phyloP scores from a whole-genome alignment of 2,113 vertebrate genomes.

The Urocolius indicus region DNA sequence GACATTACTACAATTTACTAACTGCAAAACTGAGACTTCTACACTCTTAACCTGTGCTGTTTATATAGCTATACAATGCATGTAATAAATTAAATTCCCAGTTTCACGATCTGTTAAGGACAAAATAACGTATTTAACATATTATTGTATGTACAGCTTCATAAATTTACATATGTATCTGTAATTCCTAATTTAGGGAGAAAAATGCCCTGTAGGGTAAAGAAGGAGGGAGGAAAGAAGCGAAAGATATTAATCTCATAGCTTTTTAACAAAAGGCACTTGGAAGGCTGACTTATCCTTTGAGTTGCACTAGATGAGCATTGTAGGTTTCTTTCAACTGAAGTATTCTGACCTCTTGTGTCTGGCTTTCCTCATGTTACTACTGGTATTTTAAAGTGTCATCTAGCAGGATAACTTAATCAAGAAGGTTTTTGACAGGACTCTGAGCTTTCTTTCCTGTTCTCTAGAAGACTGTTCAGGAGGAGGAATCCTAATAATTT shows the following conservation, averaged over 20 bases:
- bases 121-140: background rate
- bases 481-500: background rate
- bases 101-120: background rate
- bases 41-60: accelerated
- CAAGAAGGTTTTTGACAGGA: background rate
- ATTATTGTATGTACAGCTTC: background rate
- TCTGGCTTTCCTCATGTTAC: background rate
- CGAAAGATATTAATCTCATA: background rate
- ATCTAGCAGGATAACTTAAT: background rate
- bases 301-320: background rate
- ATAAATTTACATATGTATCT: background rate
- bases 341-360: background rate
- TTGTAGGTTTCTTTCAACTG: background rate
- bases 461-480: background rate
- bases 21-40: background rate
- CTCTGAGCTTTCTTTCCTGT: background rate
- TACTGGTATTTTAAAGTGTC: background rate
- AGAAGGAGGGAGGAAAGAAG: background rate
- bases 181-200: background rate
- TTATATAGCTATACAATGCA: background rate
- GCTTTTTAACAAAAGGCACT: background rate
- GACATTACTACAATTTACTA: background rate
- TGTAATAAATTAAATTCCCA: background rate
- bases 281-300: background rate
- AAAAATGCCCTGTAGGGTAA: background rate